phyloP scores from a whole-genome alignment of 2,113 vertebrate species.

The Menura novaehollandiae region DNA sequence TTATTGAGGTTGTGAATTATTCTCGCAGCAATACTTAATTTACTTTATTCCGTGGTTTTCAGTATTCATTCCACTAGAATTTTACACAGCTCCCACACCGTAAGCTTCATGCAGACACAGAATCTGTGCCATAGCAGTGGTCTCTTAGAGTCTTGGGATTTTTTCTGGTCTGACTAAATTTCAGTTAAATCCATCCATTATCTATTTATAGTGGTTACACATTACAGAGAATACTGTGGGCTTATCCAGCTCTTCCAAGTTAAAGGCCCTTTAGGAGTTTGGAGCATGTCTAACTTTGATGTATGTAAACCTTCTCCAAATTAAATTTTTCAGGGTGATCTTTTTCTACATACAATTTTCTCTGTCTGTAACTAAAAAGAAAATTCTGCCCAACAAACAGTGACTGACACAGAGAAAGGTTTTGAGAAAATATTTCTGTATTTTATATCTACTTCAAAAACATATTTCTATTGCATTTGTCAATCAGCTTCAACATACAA shows the following conservation, averaged over 20 bases:
- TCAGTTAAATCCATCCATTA: constrained; percentile 21
- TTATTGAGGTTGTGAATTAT: constrained; percentile 6
- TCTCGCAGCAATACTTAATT: constrained; percentile 30
- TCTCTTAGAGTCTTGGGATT: neutral
- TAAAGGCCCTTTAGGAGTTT: neutral
- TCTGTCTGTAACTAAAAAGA: constrained; percentile 24
- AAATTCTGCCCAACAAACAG: constrained; percentile 11
- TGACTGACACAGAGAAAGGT: neutral
- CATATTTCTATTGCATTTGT: constrained; percentile 31
- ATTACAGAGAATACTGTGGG: neutral
- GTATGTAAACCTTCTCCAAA: constrained; percentile 8
- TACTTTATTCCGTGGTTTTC: constrained; percentile 23
- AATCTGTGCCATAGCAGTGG: neutral
- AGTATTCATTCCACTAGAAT: constrained; percentile 8
- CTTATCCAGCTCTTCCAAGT: constrained; percentile 33
- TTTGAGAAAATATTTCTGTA: neutral
- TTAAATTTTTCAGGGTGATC: constrained; percentile 39
- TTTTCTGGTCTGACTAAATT: constrained; percentile 26
- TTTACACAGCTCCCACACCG: neutral
- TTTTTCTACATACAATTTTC: constrained; percentile 24
- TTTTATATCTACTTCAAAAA: constrained; percentile 35
- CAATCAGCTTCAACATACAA: neutral
- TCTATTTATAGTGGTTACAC: constrained; percentile 9
- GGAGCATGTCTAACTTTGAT: neutral
- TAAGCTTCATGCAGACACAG: neutral